These are phyloP conservation scores for Trichopoda pennipes DNA, from an alignment of 2,888 invertebrate species.

Conservation along the genomic window DNA sequence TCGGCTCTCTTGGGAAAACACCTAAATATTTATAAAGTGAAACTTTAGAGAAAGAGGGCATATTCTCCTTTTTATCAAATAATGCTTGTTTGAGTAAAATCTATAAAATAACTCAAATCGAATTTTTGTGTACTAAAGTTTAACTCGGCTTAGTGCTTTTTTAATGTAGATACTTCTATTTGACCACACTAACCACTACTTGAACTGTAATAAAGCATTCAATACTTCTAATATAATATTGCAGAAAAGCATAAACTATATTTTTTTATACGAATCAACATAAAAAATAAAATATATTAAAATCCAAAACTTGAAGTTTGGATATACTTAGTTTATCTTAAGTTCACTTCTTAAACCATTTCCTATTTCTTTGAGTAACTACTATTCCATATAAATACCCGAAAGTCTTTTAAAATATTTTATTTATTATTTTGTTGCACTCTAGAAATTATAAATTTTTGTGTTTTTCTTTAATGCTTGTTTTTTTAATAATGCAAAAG, in stretches of 20 bases:
- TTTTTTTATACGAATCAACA: too few species aligned
- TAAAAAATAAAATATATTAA: not conserved
- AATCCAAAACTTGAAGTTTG: not conserved
- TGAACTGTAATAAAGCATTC: slow-evolving; percentile 66
- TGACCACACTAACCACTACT: slow-evolving; percentile 64
- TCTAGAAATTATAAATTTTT: slow-evolving; percentile 11
- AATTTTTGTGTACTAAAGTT: not conserved
- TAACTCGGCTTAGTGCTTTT: not conserved
- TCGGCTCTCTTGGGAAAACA: too few species aligned
- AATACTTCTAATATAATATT: slow-evolving; percentile 32
- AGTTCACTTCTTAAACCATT: not conserved
- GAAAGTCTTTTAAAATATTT: slow-evolving; percentile 11
- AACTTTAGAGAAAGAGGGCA: too few species aligned
- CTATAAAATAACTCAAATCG: not conserved
- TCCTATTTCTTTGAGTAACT: not conserved
- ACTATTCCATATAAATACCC: not conserved
- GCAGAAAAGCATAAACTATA: not conserved
- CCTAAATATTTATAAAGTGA: too few species aligned
- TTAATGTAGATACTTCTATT: not conserved
- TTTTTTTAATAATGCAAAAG: too few species aligned
- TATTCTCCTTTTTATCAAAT: too few species aligned
- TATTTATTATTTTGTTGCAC: slow-evolving; percentile 37
- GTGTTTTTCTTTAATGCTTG: not conserved
- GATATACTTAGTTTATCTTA: slow-evolving; percentile 32
- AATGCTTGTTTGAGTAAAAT: too few species aligned